Conservation (phyloP, 2,113 vertebrate genomes). For the Microtus richardsoni region DNA sequence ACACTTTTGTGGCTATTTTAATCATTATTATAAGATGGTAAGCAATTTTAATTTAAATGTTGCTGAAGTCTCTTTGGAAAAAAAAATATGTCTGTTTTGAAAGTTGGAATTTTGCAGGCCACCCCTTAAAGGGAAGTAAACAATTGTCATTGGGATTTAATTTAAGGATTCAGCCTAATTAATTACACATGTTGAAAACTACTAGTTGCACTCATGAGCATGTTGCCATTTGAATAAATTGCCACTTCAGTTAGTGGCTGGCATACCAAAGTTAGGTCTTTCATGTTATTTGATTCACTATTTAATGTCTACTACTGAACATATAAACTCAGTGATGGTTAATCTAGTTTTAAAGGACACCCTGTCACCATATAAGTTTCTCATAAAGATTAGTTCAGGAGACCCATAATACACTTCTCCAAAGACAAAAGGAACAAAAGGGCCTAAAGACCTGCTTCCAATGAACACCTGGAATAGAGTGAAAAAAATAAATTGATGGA, state of each 20-base stretch:
- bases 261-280: background rate
- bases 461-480: background rate
- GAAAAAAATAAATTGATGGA: background rate
- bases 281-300: background rate
- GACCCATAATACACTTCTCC: background rate
- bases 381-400: background rate
- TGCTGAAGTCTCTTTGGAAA: background rate
- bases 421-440: background rate
- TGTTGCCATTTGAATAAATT: slow-evolving; percentile 49
- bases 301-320: slow-evolving; percentile 14
- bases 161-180: slow-evolving; percentile 61
- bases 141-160: slow-evolving; percentile 54
- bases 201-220: slow-evolving; percentile 5
- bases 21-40: slow-evolving; percentile 54
- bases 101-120: slow-evolving; percentile 51
- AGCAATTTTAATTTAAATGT: slow-evolving; percentile 38
- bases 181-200: slow-evolving; percentile 62
- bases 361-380: background rate
- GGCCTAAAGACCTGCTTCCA: background rate
- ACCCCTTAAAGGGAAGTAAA: slow-evolving; percentile 69
- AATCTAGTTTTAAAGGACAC: slow-evolving; percentile 27
- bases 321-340: background rate
- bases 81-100: background rate
- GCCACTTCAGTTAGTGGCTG: background rate
- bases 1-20: background rate